Conservation (phyloP, 92 coral and sea anemone genomes). For the Umimayanthus chanpuru region DNA sequence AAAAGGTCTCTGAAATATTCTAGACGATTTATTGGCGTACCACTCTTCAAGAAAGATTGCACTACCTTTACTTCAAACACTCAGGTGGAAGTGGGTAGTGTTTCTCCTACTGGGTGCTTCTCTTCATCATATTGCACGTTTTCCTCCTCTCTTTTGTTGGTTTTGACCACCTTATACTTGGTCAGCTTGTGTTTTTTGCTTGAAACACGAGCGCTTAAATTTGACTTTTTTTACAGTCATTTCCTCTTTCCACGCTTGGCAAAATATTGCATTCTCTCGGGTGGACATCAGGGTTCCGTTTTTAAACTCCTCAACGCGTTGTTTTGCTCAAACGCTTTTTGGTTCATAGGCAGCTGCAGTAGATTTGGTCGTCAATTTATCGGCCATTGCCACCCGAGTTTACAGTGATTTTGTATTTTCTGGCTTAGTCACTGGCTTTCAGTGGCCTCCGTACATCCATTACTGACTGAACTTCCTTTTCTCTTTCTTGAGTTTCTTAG, state of each 20-base stretch:
- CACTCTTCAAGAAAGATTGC: slow-evolving; percentile 41
- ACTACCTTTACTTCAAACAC: slow-evolving; percentile 49
- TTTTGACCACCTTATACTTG: slow-evolving; percentile 40
- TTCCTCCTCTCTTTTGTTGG: slow-evolving; percentile 40
- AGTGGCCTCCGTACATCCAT: not conserved
- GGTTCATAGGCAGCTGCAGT: not conserved
- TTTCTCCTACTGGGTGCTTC: slow-evolving; percentile 49
- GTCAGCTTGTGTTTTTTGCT: not conserved
- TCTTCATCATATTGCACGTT: slow-evolving; percentile 43
- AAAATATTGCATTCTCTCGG: not conserved
- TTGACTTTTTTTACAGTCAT: not conserved
- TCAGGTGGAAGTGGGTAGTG: slow-evolving; percentile 29
- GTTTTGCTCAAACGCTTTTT: not conserved
- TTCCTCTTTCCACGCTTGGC: not conserved
- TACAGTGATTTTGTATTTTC: not conserved
- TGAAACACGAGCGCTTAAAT: not conserved
- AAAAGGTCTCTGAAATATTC: slow-evolving; percentile 54
- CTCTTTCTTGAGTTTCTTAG: not conserved
- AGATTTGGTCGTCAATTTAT: not conserved
- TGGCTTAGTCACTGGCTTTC: not conserved
- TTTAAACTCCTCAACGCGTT: not conserved
- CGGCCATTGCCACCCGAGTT: not conserved
- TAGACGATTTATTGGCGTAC: slow-evolving; percentile 6
- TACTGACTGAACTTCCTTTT: slow-evolving; percentile 1
- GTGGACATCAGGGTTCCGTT: not conserved